Base-by-base conservation (phyloP, 2,888 invertebrate genomes). In the Antitype chi region DNA sequence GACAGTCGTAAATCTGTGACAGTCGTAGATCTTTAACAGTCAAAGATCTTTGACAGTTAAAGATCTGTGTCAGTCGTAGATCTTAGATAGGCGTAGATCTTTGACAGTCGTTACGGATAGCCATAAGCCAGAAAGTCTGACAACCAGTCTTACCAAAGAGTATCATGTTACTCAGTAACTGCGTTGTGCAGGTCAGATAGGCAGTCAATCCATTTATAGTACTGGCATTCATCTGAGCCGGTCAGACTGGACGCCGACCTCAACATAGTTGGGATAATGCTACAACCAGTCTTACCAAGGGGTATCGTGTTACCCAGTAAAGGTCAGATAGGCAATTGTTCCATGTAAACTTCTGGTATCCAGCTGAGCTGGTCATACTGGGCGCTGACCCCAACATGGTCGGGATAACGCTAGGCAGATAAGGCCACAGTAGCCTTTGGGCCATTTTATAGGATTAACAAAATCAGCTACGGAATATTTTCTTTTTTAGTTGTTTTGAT, bases 401-500 rank as follows among this genome's bases (percentile, higher is more conserved):
- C 32, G 11, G 20, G 3, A 32, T 17, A 13, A 28, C 1, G 20
- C 20, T 28, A 20, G 13, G 20, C 23, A 62, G 23, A 23, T 66
- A 66, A 38, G 6, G 9, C 25, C 38, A 67, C 25, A 20, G 8
- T 25, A 25, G 20, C n/a, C 20, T 63, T 9, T 25, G 13, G 13
- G 8, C 17, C 11, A 17, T 38, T 38, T 38, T 38, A 5, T 38
- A 25, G 7, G 25, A 25, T 38, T 17, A 43, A 43, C 9, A 32
- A 63, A 62, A 38, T n/a, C n/a, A 7, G 20, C 6, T 70, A 2
- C 6, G 13, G 0, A 60, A 76, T 25, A 17, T n/a, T 53, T 11
- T 47, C 0, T 9, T 47, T 20, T 17, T 20, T 13, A 28, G 32
- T 60, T 70, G 62, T 70, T 85, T 55, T 25, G 63, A 1, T 68